Evolutionary conservation across 2,113 vertebrate genomes (phyloP), one percentile per base, ranked within the genome.

Genomic region (Typhlomys cinereus): DNA sequence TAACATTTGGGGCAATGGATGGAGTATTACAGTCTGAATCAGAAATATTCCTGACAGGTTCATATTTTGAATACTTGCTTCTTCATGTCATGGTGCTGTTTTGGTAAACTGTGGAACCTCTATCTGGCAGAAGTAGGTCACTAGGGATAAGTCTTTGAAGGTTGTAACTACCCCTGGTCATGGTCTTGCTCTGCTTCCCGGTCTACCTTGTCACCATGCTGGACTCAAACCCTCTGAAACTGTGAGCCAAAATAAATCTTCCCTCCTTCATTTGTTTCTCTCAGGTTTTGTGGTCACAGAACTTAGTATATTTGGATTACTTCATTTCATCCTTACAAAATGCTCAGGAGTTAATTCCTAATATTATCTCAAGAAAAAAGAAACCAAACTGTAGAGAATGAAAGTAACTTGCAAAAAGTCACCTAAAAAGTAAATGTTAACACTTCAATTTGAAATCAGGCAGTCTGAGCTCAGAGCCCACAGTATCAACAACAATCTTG

Each of bases 271-370:
- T 15, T 13, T 81, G 59, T 46, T 64, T 46, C 41, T 48, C 39
- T 46, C 20, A 9, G 20, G 21, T 62, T 34, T 34, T 62, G 20
- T 81, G 57, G 31, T 81, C 29, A 48, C 3, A 23, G n/a, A 73
- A 25, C 44, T 36, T 18, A 85, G 23, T 62, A 21, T 52, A 27
- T 23, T 8, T 82, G 34, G 21, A 50, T n/a, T 34, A 29, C 4
- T 94, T 57, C 25, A 20, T 66, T 54, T 76, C 31, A 34, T n/a
- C 66, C 67, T 92, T 52, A 69, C 74, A 57, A 91, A 92, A 79
- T 34, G 21, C 4, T 44, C 85, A 2, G 21, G 52, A 61, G 52
- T 75, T 86, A 59, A 52, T 7, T 34, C 50, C 25, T 39, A 36
- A 36, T 44, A 34, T 36, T 10, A 41, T 4, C 50, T 11, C 39